phyloP scores from a whole-genome alignment of 1,140 invertebrate species.

The Theocolax elegans region DNA sequence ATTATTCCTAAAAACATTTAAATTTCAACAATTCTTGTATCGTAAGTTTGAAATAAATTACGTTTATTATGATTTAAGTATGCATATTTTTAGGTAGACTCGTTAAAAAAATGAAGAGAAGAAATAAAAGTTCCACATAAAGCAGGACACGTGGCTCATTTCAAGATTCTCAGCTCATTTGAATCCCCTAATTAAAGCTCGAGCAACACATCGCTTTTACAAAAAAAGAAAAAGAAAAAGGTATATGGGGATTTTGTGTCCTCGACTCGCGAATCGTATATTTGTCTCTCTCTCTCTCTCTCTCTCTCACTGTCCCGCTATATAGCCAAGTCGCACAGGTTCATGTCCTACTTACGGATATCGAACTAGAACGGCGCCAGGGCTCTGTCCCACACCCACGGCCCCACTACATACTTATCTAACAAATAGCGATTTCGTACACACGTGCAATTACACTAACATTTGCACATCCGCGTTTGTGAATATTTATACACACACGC shows the following conservation, averaged over 20 bases:
- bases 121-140: too few species aligned
- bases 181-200: too few species aligned
- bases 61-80: too few species aligned
- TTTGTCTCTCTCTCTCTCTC: neutral
- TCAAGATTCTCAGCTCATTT: too few species aligned
- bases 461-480: neutral
- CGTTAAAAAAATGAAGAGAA: too few species aligned
- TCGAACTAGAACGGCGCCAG: slow-evolving; percentile 52
- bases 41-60: too few species aligned
- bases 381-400: slow-evolving; percentile 29
- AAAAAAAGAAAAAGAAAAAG: too few species aligned
- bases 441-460: neutral
- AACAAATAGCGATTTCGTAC: neutral
- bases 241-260: neutral
- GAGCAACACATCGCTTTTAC: too few species aligned
- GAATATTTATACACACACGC: neutral
- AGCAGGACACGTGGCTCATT: too few species aligned
- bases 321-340: slow-evolving; percentile 45
- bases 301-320: neutral
- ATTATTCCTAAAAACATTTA: too few species aligned
- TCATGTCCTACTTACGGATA: slow-evolving; percentile 62
- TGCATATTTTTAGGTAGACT: too few species aligned
- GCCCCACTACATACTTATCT: neutral
- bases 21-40: too few species aligned
- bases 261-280: neutral